Evolutionary conservation across 2,797 vertebrate species (phyloP).

Genomic region (Hoplostethus atlanticus): DNA sequence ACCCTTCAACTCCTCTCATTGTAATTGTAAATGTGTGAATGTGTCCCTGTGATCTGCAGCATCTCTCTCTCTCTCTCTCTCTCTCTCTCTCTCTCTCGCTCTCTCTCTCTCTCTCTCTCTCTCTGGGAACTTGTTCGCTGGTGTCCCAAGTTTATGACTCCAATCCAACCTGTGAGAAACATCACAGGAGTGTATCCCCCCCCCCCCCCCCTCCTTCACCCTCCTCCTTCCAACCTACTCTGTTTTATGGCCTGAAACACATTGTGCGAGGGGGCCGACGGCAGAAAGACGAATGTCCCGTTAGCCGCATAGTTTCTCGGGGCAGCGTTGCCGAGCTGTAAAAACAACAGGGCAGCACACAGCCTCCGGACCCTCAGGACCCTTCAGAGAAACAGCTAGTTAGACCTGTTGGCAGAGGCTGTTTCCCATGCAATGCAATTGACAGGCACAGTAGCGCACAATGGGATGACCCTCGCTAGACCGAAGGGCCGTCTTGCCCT

Average conservation of each 20-base stretch:
- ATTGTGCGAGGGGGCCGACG: conserved; percentile 49
- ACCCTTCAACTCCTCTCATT: conserved; percentile 65
- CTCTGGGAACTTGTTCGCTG: conserved; percentile 44
- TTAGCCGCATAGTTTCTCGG: conserved; percentile 60
- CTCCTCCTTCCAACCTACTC: conserved; percentile 22
- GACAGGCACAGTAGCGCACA: conserved; percentile 29
- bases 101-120: not conserved
- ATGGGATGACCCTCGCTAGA: conserved; percentile 28
- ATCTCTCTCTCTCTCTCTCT: not conserved
- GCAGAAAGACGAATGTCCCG: conserved; percentile 50
- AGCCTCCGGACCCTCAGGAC: conserved; percentile 10
- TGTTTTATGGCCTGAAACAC: conserved; percentile 63
- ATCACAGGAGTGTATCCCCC: conserved; percentile 54
- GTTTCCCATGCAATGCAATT: conserved; percentile 43
- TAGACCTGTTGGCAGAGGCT: conserved; percentile 9
- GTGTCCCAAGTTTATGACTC: conserved; percentile 61
- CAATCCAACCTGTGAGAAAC: conserved; percentile 74
- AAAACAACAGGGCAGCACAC: conserved; percentile 43
- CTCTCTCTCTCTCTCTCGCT: conserved; percentile 4
- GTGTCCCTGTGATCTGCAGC: conserved; percentile 51
- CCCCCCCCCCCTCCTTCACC: not conserved
- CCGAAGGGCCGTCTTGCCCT: conserved; percentile 13
- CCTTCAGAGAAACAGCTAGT: conserved; percentile 29
- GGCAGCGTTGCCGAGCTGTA: conserved; percentile 54
- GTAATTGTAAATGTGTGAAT: conserved; percentile 74